These are phyloP conservation scores for Metallyticus violacea DNA, from an alignment of 2,888 invertebrate genomes.

Conservation along the genomic window DNA sequence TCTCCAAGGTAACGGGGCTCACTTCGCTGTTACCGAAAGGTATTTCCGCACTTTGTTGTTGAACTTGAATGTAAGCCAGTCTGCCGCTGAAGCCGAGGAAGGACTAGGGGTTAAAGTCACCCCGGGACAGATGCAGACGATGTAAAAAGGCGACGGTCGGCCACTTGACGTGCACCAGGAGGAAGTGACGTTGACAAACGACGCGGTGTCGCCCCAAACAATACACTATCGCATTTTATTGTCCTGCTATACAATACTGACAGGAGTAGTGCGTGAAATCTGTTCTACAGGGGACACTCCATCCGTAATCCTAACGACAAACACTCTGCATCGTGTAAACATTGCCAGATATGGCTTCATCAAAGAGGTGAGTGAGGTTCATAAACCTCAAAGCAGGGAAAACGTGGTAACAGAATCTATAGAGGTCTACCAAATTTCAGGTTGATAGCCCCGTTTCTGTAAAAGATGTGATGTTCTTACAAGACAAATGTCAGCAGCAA, in stretches of 20 bases:
- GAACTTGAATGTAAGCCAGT: too few relatives aligned
- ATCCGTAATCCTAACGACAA: too few relatives aligned
- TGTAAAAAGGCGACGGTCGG: constrained; percentile 1
- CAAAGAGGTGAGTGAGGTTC: too few relatives aligned
- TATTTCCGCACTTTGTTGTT: too few relatives aligned
- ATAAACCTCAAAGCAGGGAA: neutral
- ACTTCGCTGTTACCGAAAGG: too few relatives aligned
- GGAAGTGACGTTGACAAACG: constrained; percentile 23
- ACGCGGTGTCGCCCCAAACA: constrained; percentile 11
- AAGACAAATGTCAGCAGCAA: too few relatives aligned
- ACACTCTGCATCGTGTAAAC: neutral
- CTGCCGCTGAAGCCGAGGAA: neutral
- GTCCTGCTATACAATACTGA: neutral
- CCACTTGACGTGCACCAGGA: constrained; percentile 14
- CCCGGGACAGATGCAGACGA: neutral
- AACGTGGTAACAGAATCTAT: too few relatives aligned
- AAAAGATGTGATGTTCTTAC: too few relatives aligned
- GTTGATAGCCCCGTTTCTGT: too few relatives aligned
- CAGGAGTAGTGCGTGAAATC: neutral
- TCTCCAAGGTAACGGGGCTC: too few relatives aligned
- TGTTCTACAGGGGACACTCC: neutral
- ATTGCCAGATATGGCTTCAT: neutral
- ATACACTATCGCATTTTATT: neutral
- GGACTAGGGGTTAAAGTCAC: neutral
- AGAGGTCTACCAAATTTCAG: too few relatives aligned